phyloP scores from a whole-genome alignment of 2,888 invertebrate species.

The Ashinkailepas kermadecensis region DNA sequence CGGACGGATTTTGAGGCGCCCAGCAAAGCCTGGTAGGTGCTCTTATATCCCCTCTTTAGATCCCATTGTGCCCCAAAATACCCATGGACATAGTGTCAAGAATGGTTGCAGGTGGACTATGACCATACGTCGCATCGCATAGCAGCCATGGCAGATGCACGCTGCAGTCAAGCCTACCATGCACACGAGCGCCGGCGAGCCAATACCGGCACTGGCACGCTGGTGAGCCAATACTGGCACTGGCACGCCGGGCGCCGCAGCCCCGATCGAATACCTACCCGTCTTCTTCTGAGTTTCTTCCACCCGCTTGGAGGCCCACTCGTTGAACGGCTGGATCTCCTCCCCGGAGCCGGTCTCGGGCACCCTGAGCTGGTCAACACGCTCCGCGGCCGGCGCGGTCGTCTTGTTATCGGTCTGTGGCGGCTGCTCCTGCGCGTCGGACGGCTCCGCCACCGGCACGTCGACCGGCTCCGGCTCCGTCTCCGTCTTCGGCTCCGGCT shows the following conservation, averaged over 20 bases:
- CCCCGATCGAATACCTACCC: not conserved
- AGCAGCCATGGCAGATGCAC: too few relatives aligned
- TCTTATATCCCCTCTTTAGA: too few relatives aligned
- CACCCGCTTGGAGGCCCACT: constrained; percentile 11
- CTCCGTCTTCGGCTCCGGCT: not conserved
- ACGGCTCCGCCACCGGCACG: not conserved
- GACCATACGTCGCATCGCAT: too few relatives aligned
- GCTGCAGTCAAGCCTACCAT: too few relatives aligned
- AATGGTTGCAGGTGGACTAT: too few relatives aligned
- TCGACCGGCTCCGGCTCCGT: not conserved
- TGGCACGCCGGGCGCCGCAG: not conserved
- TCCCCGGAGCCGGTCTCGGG: constrained; percentile 15
- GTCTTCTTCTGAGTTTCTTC: constrained; percentile 18
- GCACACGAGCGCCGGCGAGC: too few relatives aligned
- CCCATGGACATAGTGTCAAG: too few relatives aligned
- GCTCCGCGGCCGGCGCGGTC: not conserved
- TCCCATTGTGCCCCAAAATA: too few relatives aligned
- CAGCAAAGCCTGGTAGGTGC: too few relatives aligned
- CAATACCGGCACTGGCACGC: too few relatives aligned
- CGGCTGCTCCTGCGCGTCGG: not conserved
- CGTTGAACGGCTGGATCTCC: constrained; percentile 21
- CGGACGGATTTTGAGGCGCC: too few relatives aligned
- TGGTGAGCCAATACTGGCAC: too few relatives aligned
- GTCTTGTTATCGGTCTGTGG: not conserved
- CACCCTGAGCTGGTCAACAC: not conserved